Conservation (phyloP, 2,113 vertebrate species). For the Anser cygnoides region DNA sequence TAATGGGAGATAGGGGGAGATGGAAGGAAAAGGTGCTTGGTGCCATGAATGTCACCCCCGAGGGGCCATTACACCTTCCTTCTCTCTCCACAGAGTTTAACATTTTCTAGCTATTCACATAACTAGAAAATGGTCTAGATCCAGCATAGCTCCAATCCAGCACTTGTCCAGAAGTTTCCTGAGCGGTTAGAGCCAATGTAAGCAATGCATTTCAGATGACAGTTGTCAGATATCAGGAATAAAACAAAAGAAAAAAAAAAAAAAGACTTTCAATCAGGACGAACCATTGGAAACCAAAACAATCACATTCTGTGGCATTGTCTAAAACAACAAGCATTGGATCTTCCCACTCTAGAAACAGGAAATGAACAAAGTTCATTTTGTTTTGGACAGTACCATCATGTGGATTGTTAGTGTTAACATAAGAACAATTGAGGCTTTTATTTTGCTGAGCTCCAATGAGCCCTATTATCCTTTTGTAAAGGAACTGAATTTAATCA, state of each 20-base stretch:
- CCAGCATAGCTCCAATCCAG: background rate
- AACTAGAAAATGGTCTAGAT: background rate
- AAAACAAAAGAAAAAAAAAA: background rate
- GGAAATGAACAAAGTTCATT: background rate
- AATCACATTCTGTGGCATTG: accelerated
- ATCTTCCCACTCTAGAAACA: background rate
- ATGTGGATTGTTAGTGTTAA: background rate
- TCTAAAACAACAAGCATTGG: background rate
- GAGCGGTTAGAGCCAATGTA: background rate
- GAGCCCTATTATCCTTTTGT: background rate
- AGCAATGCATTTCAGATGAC: background rate
- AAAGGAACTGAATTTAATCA: conserved; percentile 49
- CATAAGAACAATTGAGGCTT: background rate
- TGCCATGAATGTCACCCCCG: background rate
- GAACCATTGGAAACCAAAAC: background rate
- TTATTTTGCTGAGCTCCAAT: conserved; percentile 14
- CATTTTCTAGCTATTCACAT: background rate
- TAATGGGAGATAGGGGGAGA: background rate
- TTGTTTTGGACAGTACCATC: background rate
- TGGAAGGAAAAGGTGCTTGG: background rate
- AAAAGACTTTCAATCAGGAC: background rate
- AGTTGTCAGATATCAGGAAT: background rate
- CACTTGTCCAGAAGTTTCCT: background rate
- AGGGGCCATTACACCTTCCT: too few relatives aligned
- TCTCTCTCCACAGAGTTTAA: background rate